Base-by-base conservation (phyloP, 2,113 vertebrate species). In the Anthoscopus minutus region DNA sequence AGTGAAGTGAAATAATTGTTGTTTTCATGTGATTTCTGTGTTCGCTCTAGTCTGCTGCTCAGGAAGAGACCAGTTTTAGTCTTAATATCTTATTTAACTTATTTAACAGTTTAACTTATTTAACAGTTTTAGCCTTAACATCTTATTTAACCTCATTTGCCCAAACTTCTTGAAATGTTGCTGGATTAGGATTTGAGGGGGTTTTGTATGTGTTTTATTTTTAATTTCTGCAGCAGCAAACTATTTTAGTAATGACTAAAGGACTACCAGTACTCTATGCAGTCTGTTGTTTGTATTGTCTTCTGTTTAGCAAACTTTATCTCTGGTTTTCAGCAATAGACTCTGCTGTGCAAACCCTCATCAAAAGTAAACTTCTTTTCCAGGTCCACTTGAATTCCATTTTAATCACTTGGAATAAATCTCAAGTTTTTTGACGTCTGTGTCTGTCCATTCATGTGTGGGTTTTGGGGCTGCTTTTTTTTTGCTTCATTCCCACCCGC, bases 391-490 rank as follows among this genome's bases (percentile, higher is more conserved):
- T 67, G 86, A 88, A 96, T 97, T 96, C 92, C 92, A 74, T 86
- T 92, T 92, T 86, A 96, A 96, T 95, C 88, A 86, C 69, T 86
- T 79, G 76, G 56, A 90, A 86, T 94, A 78, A 92, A 88, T 88
- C 76, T 86, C 20, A n/a, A 35, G 30, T 91, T 80, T 74, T 67
- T 60, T 72, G 62, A 82, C 0, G 1, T 57, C 58, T 90, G 16
- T 62, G 38, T 80, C 57, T 72, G 54, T 78, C 80, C 54, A 7
- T 72, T 74, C 33, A 13, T 56, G 18, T 84, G 38, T 42, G 80
- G 24, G 10, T 45, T 89, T 81, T 17, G 19, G 25, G n/a, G 53
- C n/a, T n/a, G 23, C 0, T 45, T 18, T 24, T 28, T 8, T 30
- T 24, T 53, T 31, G 28, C 64, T 62, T 33, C 24, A 33, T 40